phyloP scores from a whole-genome alignment of 2,113 vertebrate species.

The Sinocyclocheilus anophthalmus region DNA sequence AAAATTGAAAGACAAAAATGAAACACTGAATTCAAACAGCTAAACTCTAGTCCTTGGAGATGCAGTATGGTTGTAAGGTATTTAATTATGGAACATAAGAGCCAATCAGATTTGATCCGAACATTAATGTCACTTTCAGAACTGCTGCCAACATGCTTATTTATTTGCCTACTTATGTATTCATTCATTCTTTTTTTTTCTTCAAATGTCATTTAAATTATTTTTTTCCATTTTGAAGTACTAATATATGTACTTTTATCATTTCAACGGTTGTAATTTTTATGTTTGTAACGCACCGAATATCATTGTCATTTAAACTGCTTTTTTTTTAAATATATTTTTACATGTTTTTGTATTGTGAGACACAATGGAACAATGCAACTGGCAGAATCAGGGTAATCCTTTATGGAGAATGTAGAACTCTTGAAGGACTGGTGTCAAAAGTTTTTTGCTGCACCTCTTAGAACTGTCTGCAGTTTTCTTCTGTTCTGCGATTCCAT shows the following conservation, averaged over 20 bases:
- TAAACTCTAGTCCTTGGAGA: conserved; percentile 46
- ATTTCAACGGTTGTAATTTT: neutral
- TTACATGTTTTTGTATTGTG: conserved; percentile 50
- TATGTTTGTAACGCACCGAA: conserved; percentile 61
- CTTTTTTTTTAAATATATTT: conserved; percentile 51
- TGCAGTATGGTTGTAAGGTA: conserved; percentile 23
- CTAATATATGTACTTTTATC: conserved; percentile 32
- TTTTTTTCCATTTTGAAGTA: conserved; percentile 67
- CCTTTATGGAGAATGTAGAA: conserved; percentile 48
- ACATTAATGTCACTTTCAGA: conserved; percentile 11
- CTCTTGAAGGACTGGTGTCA: conserved; percentile 46
- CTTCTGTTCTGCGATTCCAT: conserved; percentile 40
- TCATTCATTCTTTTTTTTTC: conserved; percentile 21
- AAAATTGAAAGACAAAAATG: conserved; percentile 74
- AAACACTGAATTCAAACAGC: conserved; percentile 50
- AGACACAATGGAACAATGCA: conserved; percentile 50
- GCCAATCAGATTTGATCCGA: conserved; percentile 20
- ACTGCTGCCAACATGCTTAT: conserved; percentile 57
- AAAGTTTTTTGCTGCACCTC: conserved; percentile 38
- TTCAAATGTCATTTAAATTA: conserved; percentile 51
- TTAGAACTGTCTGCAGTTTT: conserved; percentile 44
- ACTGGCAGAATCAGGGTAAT: conserved; percentile 56
- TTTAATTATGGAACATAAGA: conserved; percentile 2
- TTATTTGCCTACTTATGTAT: conserved; percentile 59
- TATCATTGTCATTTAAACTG: conserved; percentile 43